Evolutionary conservation across 1,140 invertebrate species (phyloP).

Genomic region (Trissolcus basalis): DNA sequence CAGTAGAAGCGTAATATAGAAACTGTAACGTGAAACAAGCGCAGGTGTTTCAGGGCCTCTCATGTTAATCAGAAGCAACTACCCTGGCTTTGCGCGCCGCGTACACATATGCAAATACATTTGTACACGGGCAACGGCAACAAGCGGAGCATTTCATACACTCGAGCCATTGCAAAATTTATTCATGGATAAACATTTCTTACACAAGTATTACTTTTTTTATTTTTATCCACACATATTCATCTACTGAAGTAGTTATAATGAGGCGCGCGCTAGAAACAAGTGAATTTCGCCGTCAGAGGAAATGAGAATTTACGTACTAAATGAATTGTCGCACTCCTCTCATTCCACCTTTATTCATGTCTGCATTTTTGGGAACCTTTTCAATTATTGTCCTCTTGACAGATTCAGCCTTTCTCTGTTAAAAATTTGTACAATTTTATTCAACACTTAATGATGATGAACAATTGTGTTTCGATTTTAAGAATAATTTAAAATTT

Average conservation of each 20-base stretch:
- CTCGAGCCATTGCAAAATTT: slow-evolving; percentile 62
- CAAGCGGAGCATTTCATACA: slow-evolving; percentile 62
- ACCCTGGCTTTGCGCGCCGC: slow-evolving; percentile 39
- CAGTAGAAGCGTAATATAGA: slow-evolving; percentile 48
- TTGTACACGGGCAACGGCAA: slow-evolving; percentile 54
- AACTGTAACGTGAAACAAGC: slow-evolving; percentile 57
- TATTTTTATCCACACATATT: slow-evolving; percentile 47
- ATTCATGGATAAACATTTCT: slow-evolving; percentile 59
- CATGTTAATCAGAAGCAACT: slow-evolving; percentile 71
- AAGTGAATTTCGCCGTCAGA: slow-evolving; percentile 53
- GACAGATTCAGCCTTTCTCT: too few relatives aligned
- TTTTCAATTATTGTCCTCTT: not conserved
- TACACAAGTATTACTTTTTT: slow-evolving; percentile 51
- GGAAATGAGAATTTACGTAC: slow-evolving; percentile 53
- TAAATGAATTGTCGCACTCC: slow-evolving; percentile 42
- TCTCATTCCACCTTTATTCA: slow-evolving; percentile 7
- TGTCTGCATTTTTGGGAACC: not conserved
- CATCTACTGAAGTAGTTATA: slow-evolving; percentile 64
- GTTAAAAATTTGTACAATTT: too few relatives aligned
- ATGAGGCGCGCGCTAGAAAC: slow-evolving; percentile 55
- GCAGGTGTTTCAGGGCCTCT: slow-evolving; percentile 71
- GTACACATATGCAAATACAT: slow-evolving; percentile 64
- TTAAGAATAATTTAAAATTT: too few relatives aligned
- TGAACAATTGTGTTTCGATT: too few relatives aligned
- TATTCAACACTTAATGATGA: too few relatives aligned